Evolutionary conservation across 2,888 invertebrate genomes (phyloP).

Genomic region (Caenorhabditis sp.): DNA sequence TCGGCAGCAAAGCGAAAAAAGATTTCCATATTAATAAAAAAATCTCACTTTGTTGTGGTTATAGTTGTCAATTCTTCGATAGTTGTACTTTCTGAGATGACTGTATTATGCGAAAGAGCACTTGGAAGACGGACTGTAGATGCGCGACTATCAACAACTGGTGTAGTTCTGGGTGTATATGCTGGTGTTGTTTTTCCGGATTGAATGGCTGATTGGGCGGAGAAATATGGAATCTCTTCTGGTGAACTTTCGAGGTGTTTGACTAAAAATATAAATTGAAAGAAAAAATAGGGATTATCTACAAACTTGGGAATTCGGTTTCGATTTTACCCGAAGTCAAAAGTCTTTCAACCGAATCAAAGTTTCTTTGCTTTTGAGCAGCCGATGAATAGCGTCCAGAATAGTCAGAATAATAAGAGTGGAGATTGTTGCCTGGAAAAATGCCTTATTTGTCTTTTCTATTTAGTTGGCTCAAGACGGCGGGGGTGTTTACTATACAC

Average conservation of each 20-base stretch:
- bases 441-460: not conserved
- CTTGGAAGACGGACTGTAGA: conserved; percentile 19
- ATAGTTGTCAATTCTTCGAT: conserved; percentile 47
- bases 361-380: conserved; percentile 2
- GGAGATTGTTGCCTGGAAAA: conserved; percentile 1
- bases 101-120: conserved; percentile 22
- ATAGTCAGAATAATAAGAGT: conserved; percentile 13
- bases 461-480: not conserved
- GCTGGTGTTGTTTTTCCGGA: conserved; percentile 7
- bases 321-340: conserved; percentile 36
- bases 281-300: too few species aligned
- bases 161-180: conserved; percentile 7
- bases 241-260: not conserved
- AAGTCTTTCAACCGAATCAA: conserved; percentile 35
- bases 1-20: not conserved
- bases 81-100: conserved; percentile 39
- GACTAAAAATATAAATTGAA: conserved; percentile 13
- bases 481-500: not conserved
- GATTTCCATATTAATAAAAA: not conserved
- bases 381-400: not conserved
- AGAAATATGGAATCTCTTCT: conserved; percentile 28
- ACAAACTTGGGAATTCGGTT: conserved; percentile 53
- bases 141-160: conserved; percentile 12
- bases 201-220: conserved; percentile 26
- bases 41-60: conserved; percentile 35